Base-by-base conservation (phyloP, 2,888 invertebrate genomes). In the Marasmarcha lunaedactyla region DNA sequence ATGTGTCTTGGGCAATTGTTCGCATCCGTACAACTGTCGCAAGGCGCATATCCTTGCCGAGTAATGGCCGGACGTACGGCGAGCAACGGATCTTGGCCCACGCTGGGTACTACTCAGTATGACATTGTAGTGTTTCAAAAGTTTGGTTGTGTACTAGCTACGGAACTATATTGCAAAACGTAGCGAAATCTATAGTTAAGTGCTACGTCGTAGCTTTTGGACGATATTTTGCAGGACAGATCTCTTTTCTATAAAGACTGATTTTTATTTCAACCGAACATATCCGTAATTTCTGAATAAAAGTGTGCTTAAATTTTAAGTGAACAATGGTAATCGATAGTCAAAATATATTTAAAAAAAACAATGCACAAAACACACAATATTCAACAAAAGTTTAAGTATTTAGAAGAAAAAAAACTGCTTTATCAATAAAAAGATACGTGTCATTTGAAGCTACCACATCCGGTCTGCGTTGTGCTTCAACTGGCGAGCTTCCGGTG, bases 371-470 rank as follows among this genome's bases (percentile, higher is more conserved):
- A 5, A 20, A 5, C 20, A 7, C 20, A 20, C 20, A 20, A 7
- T 5, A 20, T 20, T 20, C 20, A 20, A 20, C 20, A 20, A 20
- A 20, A 20, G 20, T 20, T 20, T 20, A 20, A 20, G 20, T 7
- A 20, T 3, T 20, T 20, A 20, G 20, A 20, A 20, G 7, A 20
- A 20, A 20, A 20, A 20, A 20, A 20, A 20, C 20, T 5, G 20
- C 20, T 20, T 20, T 20, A 20, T 20, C 20, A 71, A 79, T 79
- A 77, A 77, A 79, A 77, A 73, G 79, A 83, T 83, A 83, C 72
- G 83, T 81, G 79, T 77, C 73, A 68, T 63, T 73, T 73, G 63
- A 63, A 83, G 81, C 71, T 69, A 77, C 81, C 81, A 81, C 81
- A 76, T 83, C 83, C 83, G 78, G 77, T 62, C 54, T 55, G 70